phyloP scores from a whole-genome alignment of 2,888 invertebrate genomes.

The Girardia tigrina region DNA sequence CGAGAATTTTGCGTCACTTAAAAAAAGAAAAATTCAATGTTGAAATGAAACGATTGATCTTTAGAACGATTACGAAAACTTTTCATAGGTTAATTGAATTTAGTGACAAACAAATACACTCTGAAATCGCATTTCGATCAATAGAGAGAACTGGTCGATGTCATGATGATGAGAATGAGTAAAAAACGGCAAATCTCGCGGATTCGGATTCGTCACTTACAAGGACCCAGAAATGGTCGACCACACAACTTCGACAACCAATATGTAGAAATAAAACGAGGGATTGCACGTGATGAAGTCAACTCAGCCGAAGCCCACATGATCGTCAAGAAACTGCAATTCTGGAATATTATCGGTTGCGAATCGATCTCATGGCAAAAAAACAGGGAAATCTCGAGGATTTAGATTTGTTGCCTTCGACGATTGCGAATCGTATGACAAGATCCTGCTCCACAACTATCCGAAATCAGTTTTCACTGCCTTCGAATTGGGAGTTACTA shows the following conservation, averaged over 20 bases:
- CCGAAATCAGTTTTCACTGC: too few species aligned
- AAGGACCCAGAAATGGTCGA: slow-evolving; percentile 82
- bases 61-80: slow-evolving; percentile 57
- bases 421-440: slow-evolving; percentile 90
- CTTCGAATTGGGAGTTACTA: too few species aligned
- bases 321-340: slow-evolving; percentile 73
- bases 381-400: slow-evolving; percentile 78
- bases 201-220: slow-evolving; percentile 95
- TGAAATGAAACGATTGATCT: slow-evolving; percentile 21
- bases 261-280: slow-evolving; percentile 87
- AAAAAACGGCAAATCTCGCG: slow-evolving; percentile 56
- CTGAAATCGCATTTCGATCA: slow-evolving; percentile 78
- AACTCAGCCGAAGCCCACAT: slow-evolving; percentile 79
- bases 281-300: slow-evolving; percentile 68
- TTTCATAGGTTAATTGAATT: slow-evolving; percentile 81
- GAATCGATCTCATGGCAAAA: slow-evolving; percentile 79
- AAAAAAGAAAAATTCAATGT: too few species aligned
- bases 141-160: slow-evolving; percentile 64
- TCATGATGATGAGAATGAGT: slow-evolving; percentile 37
- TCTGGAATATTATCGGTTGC: slow-evolving; percentile 67
- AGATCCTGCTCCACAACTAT: slow-evolving; percentile 60
- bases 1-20: too few species aligned
- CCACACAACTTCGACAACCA: slow-evolving; percentile 85
- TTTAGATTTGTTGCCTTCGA: slow-evolving; percentile 92
- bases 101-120: slow-evolving; percentile 75